Base-by-base conservation (phyloP, 2,888 invertebrate genomes). In the Osmoderma eremita region DNA sequence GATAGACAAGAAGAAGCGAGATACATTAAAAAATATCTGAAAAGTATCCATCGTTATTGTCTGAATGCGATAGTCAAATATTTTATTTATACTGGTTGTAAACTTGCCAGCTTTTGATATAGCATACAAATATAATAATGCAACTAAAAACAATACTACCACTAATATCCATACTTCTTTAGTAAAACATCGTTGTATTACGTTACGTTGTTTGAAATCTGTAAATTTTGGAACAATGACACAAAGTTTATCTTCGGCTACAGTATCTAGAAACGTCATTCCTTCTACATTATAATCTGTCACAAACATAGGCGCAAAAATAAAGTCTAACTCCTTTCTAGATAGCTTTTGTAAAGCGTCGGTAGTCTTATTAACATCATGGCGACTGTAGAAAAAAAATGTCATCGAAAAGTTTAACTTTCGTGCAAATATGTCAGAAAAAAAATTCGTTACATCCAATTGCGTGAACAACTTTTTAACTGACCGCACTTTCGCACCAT, bases 161-260 rank as follows among this genome's bases (percentile, higher is more conserved):
- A 82, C 79, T 24, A 77, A 74, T 1, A 80, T 56, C 83, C 83
- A 83, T 67, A 83, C 78, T 64, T 77, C 75, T 5, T 63, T 41
- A 10, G 77, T 73, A 1, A 83, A 79, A 5, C 79, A 79, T 65
- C 80, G 80, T 1, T 83, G 73, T 0, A 83, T 82, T 1, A 82
- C 70, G 48, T 82, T 78, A 8, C 82, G 82, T 68, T 79, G 78
- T 1, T 83, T 83, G 64, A 83, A 78, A 1, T 78, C 74, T 61
- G 79, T 77, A 0, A 83, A 80, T 75, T 83, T 83, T 49, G 78
- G 77, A 2, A 83, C 82, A 54, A 78, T 77, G 36, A 83, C 77
- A 42, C 84, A 84, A 5, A 84, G 73, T 17, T 79, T 74, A 48
- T 84, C 84, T 69, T 76, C 78, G 70, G 80, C 80, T 4, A 83